Base-by-base conservation (phyloP, 1,140 invertebrate species). In the Papilio helenus region DNA sequence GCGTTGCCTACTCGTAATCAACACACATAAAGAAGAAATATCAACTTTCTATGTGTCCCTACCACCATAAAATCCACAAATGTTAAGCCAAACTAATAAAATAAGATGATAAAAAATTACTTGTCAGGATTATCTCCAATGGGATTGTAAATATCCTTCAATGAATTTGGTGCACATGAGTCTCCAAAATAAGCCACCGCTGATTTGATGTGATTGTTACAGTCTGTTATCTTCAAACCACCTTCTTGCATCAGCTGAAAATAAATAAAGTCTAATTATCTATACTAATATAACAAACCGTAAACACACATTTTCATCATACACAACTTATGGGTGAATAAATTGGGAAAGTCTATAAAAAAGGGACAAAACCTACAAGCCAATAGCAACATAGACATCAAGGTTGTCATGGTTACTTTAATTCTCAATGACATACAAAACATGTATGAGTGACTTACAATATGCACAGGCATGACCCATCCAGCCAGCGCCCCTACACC, bases 171-270 rank as follows among this genome's bases (percentile, higher is more conserved):
- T 23, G 99, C 98, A 95, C 99, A 99, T 73, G 98, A 99, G 72
- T 96, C 96, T 5, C 97, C 97, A 91, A 99, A 99, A 90, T 96
- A 99, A 81, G 97, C 96, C 12, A 97, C 97, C 0, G 98, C 97
- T 4, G 98, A 98, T 93, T 99, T 99, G 0, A 99, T 98, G 90
- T 99, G 97, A 94, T 99, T 99, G 86, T 99, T 99, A 88, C 99
- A 99, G 90, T 98, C 98, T 42, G 97, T 96, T 51, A 98, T 96
- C 89, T 98, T 96, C 94, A 98, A 96, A 46, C 96, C 96, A 34
- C 97, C 97, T 80, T 97, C 93, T 87, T 96, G 96, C 96, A 99
- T 98, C 26, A 99, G 90, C 96, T 98, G 89, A 76, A 82, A 87
- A 78, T 39, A 82, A 87, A 78, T n/a, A n/a, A n/a, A n/a, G n/a